Evolutionary conservation across 2,888 invertebrate genomes (phyloP), one percentile per base, ranked within the genome.

Genomic region (Epistrophella euchroma): DNA sequence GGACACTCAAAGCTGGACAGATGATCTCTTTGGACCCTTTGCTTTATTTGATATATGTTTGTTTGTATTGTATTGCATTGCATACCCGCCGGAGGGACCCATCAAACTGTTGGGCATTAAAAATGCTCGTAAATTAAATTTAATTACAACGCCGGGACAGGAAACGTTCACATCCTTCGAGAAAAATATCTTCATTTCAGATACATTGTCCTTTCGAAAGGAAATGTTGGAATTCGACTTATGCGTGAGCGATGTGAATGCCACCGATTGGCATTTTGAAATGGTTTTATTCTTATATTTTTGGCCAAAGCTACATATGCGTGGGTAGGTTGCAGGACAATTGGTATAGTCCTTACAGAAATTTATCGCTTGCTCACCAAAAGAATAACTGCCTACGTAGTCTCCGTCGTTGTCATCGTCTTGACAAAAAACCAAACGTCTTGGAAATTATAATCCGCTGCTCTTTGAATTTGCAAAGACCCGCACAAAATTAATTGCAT

Each of bases 41-140:
- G 22, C 22, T 56, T 25, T 50, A 35, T 66, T 47, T 66, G 28
- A 32, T 40, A 9, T 52, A 52, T 43, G 3, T 43, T 4, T 32
- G 32, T 32, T 4, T 40, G 4, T 40, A 9, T 45, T n/a, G n/a
- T n/a, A n/a, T n/a, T n/a, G n/a, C n/a, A n/a, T n/a, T n/a, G n/a
- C n/a, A 22, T 47, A 19, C 45, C 19, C 19, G 11, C 50, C 50
- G 13, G 50, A 22, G 68, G 81, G 77, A 77, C 50, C 71, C 35
- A 74, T 77, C 77, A 70, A 81, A 72, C 55, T 68, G 58, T 52
- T 60, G 71, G 74, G 45, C 82, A 78, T 77, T 86, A 86, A 82
- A 78, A 86, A 45, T 15, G 82, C 73, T 86, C 86, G 86, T 86
- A 86, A 86, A 86, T 86, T 82, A 52, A 86, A 86, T 86, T 86